Conservation (phyloP, 1,140 invertebrate genomes). For the Brachionus koreanus region DNA sequence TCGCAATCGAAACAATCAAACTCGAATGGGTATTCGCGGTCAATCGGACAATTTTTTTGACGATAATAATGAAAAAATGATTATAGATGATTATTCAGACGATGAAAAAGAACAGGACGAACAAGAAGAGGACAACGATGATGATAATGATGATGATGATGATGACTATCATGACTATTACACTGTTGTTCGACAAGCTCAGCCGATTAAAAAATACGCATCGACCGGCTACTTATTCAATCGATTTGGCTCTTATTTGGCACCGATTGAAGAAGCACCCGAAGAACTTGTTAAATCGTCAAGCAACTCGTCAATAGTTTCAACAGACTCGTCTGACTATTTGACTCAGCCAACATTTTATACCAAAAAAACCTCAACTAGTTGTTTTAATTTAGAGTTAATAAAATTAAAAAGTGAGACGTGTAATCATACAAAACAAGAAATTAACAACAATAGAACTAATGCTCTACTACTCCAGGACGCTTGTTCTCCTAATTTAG, state of each 20-base stretch:
- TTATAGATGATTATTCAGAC: not conserved
- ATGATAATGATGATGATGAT: not conserved
- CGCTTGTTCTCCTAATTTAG: not conserved
- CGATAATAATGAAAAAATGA: not conserved
- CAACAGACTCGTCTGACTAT: slow-evolving; percentile 4
- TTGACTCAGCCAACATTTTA: not conserved
- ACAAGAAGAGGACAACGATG: not conserved
- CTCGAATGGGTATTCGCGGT: not conserved
- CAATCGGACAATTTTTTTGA: not conserved
- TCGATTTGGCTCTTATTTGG: slow-evolving; percentile 25
- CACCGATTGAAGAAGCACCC: slow-evolving; percentile 22
- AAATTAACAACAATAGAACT: not conserved
- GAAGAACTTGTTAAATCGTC: slow-evolving; percentile 17
- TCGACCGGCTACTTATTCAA: slow-evolving; percentile 38
- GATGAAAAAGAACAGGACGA: not conserved
- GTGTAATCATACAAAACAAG: not conserved
- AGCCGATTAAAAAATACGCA: slow-evolving; percentile 24
- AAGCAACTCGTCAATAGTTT: not conserved
- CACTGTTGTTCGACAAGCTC: not conserved
- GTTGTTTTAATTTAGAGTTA: slow-evolving; percentile 17
- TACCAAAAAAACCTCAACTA: not conserved
- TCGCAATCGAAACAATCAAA: not conserved
- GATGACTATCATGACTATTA: not conserved
- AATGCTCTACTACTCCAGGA: not conserved
- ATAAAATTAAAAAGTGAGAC: not conserved